Evolutionary conservation across 2,888 invertebrate genomes (phyloP).

Genomic region (Cepaea hortensis): DNA sequence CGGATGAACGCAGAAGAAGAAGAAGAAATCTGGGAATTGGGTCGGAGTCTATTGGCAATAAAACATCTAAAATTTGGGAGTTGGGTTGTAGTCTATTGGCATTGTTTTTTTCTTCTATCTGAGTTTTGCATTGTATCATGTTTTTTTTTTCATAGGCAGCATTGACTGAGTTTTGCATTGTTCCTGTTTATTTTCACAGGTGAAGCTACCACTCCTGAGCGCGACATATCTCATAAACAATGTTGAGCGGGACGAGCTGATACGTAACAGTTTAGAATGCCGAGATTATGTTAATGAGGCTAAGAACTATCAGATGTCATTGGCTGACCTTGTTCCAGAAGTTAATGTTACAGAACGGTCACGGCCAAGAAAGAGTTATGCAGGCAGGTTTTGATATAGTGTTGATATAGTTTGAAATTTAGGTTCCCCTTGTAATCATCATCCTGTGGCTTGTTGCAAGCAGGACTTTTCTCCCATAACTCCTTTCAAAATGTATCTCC

Average conservation of each 20-base stretch:
- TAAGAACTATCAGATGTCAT: constrained; percentile 75
- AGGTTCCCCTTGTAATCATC: background rate
- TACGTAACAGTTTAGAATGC: constrained; percentile 73
- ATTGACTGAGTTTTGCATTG: too few relatives aligned
- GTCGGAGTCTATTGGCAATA: too few relatives aligned
- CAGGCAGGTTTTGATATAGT: constrained; percentile 66
- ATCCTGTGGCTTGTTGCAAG: background rate
- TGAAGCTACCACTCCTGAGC: constrained; percentile 76
- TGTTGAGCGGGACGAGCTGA: constrained; percentile 72
- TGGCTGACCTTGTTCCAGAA: constrained; percentile 70
- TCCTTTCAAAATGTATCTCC: too few relatives aligned
- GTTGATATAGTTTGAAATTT: background rate
- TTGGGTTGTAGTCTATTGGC: too few relatives aligned
- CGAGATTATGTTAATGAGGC: constrained; percentile 77
- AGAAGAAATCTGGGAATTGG: too few relatives aligned
- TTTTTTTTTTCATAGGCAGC: too few relatives aligned
- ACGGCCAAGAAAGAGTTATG: constrained; percentile 76
- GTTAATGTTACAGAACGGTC: constrained; percentile 68
- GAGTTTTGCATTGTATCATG: too few relatives aligned
- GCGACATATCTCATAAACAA: constrained; percentile 73
- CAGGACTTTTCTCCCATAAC: too few relatives aligned
- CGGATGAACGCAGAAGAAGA: too few relatives aligned
- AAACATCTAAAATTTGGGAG: too few relatives aligned
- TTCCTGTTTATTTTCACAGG: constrained; percentile 51
- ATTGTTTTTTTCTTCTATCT: too few relatives aligned